phyloP scores from a whole-genome alignment of 1,140 invertebrate species.

The Probaryconus sp. region DNA sequence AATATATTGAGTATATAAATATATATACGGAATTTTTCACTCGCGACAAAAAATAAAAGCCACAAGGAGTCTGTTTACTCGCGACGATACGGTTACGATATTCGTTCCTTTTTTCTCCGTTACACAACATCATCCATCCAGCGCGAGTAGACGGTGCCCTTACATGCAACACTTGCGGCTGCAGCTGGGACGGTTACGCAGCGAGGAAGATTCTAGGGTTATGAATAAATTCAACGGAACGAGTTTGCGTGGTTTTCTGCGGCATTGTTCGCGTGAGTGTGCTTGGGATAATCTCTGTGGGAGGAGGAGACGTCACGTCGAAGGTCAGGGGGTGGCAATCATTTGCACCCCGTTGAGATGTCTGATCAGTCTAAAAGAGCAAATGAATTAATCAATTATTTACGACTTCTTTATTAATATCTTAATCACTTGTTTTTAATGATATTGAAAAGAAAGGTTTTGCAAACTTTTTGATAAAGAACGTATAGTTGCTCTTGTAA shows the following conservation, averaged over 20 bases:
- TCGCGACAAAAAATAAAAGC: not conserved
- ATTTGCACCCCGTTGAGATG: no score
- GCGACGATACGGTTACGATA: not conserved
- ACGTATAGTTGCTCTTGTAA: no score
- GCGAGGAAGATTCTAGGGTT: conserved; percentile 3
- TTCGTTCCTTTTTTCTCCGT: not conserved
- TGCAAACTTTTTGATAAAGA: no score
- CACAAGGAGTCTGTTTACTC: conserved; percentile 12
- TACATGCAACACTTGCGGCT: conserved; percentile 16
- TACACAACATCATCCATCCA: conserved; percentile 5
- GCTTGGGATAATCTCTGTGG: conserved; percentile 4
- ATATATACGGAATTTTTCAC: no score
- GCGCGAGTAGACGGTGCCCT: conserved; percentile 22
- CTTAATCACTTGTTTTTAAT: no score
- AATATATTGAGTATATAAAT: no score
- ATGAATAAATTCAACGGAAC: conserved; percentile 22
- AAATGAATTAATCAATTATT: no score
- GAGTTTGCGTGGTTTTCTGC: conserved; percentile 13
- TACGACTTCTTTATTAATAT: no score
- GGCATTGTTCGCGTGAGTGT: conserved; percentile 13
- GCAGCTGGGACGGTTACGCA: conserved; percentile 1
- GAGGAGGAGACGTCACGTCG: not conserved
- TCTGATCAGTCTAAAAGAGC: no score
- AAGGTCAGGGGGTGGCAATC: conserved; percentile 3
- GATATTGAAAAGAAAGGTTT: no score